Evolutionary conservation across 2,113 vertebrate species (phyloP), one percentile per base, ranked within the genome.

Genomic region (Amphiprion ocellaris): DNA sequence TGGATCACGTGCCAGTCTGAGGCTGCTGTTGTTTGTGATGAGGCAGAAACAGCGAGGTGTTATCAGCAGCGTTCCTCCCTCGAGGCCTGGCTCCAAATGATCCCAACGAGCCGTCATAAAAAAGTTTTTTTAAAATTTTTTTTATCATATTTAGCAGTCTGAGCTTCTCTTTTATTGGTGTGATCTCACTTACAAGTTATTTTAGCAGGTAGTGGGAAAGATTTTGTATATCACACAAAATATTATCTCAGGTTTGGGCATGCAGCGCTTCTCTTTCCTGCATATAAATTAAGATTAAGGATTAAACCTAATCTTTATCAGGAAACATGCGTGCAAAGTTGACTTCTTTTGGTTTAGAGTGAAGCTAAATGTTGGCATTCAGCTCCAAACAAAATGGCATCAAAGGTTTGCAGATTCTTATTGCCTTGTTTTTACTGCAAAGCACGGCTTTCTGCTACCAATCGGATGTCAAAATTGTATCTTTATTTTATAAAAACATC

Each of bases 161-260:
- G 28, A 56, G 69, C 11, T 52, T 77, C 17, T 81, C 37, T 50
- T 69, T 70, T 65, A 62, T 69, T 46, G 77, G 77, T 70, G 82
- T 0, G 23, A 85, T 87, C 69, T 56, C 74, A 77, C 77, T 56
- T 60, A 0, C 14, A 52, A 24, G 24, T 74, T 39, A 16, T 55
- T 77, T 49, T 65, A 21, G 61, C 37, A n/a, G 16, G 14, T 28
- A 52, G 10, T 4, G 70, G 52, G 23, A 66, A 60, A n/a, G 69
- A 41, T 21, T 26, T 26, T 46, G 41, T 21, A 24, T 61, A 61
- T 41, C 19, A 23, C 37, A 24, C 53, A 55, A 4, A 14, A 24
- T 5, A 14, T 55, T 26, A 26, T 24, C 11, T 28, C 4, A 60
- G 16, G 44, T 30, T 30, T 21, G 28, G 47, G 21, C 41, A 59